Percentiles rank a stretch among this genome's conserved stretches.
Conservation (phyloP, 1,140 invertebrate genomes). For the Proales similis region DNA sequence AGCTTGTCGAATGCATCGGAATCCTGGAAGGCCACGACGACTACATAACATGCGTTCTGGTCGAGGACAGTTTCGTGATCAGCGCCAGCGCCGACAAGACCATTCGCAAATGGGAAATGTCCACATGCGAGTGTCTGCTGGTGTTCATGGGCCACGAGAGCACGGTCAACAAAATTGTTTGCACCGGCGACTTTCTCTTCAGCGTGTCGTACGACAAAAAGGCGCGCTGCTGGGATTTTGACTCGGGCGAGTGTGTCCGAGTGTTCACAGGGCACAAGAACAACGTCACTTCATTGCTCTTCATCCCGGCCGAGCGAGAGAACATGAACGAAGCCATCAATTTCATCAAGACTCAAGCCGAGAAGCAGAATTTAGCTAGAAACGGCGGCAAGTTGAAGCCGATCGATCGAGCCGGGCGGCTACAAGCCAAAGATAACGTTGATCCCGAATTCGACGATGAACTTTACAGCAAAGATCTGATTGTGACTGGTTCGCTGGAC, state of each 20-base stretch:
- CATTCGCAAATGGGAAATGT: constrained; percentile 58
- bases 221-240: constrained; percentile 57
- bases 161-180: constrained; percentile 56
- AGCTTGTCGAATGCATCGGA: constrained; percentile 56
- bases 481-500: constrained; percentile 57
- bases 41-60: constrained; percentile 56
- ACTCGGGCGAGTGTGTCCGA: constrained; percentile 50
- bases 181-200: constrained; percentile 57
- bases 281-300: constrained; percentile 57
- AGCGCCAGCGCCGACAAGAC: constrained; percentile 58
- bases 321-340: constrained; percentile 26
- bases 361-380: not conserved
- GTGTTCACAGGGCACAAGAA: constrained; percentile 56
- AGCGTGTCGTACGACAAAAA: constrained; percentile 57
- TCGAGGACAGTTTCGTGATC: constrained; percentile 56
- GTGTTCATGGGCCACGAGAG: constrained; percentile 55
- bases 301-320: constrained; percentile 52
- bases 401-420: not conserved
- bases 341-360: constrained; percentile 29
- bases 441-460: constrained; percentile 3
- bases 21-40: constrained; percentile 54
- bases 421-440: constrained; percentile 39
- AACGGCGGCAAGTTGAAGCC: not conserved
- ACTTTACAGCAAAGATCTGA: constrained; percentile 47
- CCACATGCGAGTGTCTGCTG: constrained; percentile 54